These are phyloP conservation scores for Hydraecia micacea DNA, from an alignment of 2,888 invertebrate genomes.

Conservation along the genomic window DNA sequence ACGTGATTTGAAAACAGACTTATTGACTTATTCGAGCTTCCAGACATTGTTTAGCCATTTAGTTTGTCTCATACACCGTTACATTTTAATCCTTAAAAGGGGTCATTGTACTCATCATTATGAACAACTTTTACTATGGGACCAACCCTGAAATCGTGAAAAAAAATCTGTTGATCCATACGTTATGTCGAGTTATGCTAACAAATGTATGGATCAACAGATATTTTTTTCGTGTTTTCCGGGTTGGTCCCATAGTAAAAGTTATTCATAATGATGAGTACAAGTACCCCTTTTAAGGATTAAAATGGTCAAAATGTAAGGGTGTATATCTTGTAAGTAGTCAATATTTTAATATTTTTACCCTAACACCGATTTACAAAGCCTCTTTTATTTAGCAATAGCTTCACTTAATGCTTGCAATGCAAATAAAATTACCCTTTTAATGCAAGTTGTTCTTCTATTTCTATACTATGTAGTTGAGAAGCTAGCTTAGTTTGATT, in stretches of 20 bases:
- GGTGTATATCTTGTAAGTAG: not conserved
- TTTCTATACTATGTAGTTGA: constrained; percentile 40
- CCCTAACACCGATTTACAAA: not conserved
- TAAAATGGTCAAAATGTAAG: no score
- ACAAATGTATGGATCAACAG: no score
- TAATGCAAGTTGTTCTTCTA: constrained; percentile 33
- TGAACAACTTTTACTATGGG: no score
- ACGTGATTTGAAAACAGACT: constrained; percentile 1
- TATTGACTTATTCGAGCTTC: constrained; percentile 1
- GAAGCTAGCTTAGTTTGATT: constrained; percentile 32
- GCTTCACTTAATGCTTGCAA: constrained; percentile 54
- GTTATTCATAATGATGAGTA: no score
- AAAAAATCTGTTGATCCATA: no score
- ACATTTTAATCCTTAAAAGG: not conserved
- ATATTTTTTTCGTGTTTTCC: no score
- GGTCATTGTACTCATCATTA: no score
- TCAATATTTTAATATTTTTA: not conserved
- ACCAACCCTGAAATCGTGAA: no score
- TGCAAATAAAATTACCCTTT: constrained; percentile 38
- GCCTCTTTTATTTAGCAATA: constrained; percentile 3
- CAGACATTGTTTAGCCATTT: not conserved
- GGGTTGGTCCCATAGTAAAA: no score
- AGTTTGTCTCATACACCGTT: constrained; percentile 12
- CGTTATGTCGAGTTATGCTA: no score
- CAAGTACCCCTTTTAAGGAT: no score